Base-by-base conservation (phyloP, 2,113 vertebrate species). In the Psammodynastes pulverulentus region DNA sequence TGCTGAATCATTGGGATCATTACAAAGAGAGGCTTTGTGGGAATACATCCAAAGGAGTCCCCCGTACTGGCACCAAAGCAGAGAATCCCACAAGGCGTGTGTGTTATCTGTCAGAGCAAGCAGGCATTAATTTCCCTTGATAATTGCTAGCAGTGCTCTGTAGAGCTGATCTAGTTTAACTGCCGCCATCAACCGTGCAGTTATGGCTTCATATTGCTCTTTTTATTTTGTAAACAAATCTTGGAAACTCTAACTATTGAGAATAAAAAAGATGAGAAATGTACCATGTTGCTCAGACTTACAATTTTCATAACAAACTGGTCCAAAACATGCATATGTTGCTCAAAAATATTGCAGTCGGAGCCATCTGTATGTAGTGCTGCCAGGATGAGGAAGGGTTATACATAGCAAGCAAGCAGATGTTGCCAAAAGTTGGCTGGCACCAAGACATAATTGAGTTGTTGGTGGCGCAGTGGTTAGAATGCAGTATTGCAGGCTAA, bases 371-470 rank as follows among this genome's bases (percentile, higher is more conserved):
- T 54, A 93, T 93, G 39, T 58, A 93, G 51, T 51, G 52, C 90
- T 54, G 92, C 29, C 54, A 45, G 93, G 94, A 48, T 89, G 0
- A 52, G 94, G 93, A 89, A 88, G 3, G 7, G 2, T 54, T 95
- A 91, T 92, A 29, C 45, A 43, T 92, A 45, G 56, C 29, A 49
- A 67, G 89, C 93, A 93, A 46, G 9, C 89, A 67, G 91, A 34
- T 94, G 93, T 84, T 86, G 94, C 7, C 86, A 94, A 88, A 94
- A 93, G 43, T 89, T 88, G 29, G 51, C 72, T 91, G 56, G 90
- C 51, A 49, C 46, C 9, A 86, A 92, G 39, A 39, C 0, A 0
- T 67, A 67, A n/a, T n/a, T 67, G 62, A 67, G 29, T 24, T 24
- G 19, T 54, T 67, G 62, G 1, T 67, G 58, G 29, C 10, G 1